These are phyloP conservation scores for Lerista edwardsae DNA, from an alignment of 2,797 vertebrate genomes.

Conservation along the genomic window DNA sequence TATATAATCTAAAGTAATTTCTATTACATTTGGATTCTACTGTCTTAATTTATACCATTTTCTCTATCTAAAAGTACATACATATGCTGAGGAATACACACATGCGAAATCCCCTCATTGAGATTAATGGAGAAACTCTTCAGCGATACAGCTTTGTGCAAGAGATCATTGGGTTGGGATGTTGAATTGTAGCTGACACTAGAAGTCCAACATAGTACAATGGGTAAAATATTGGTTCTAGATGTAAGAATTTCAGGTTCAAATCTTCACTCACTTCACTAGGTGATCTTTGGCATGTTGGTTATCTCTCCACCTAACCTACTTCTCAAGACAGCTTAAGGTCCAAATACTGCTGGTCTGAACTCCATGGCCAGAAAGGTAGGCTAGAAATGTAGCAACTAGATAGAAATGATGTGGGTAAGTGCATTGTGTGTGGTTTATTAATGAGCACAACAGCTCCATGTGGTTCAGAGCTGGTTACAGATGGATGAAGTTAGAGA, in stretches of 20 bases:
- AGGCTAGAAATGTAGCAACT: not conserved
- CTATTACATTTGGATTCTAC: not conserved
- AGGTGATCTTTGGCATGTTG: not conserved
- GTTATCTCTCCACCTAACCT: not conserved
- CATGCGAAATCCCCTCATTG: not conserved
- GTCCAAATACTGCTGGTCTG: not conserved
- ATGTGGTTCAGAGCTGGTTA: not conserved
- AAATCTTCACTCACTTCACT: not conserved
- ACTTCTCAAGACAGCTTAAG: not conserved
- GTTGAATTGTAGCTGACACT: not conserved
- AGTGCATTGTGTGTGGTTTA: not conserved
- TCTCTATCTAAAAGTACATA: not conserved
- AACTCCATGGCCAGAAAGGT: not conserved
- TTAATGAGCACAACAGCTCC: not conserved
- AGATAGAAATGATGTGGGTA: not conserved
- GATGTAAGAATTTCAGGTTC: not conserved
- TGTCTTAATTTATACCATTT: not conserved
- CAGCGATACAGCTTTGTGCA: not conserved
- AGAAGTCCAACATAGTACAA: not conserved
- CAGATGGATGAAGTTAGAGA: not conserved
- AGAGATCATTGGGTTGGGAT: not conserved
- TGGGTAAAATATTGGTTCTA: not conserved
- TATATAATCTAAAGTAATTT: not conserved
- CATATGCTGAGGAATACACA: not conserved
- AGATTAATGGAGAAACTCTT: not conserved